Evolutionary conservation across 1,140 invertebrate species (phyloP).

Genomic region (Zaprionus ghesquierei): DNA sequence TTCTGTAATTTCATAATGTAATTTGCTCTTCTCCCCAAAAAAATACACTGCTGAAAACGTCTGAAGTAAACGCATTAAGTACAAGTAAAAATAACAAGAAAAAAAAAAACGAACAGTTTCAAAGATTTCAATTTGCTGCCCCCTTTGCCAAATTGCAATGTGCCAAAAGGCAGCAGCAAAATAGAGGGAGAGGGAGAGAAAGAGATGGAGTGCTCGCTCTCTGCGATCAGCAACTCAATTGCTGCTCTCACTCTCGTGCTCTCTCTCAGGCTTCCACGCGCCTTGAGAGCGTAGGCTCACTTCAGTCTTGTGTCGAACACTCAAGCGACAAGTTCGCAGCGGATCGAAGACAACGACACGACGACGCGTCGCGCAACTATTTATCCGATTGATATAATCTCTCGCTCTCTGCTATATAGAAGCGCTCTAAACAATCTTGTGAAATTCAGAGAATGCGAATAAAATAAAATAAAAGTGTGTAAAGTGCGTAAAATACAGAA

Average conservation of each 20-base stretch:
- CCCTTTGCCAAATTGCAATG: slow-evolving; percentile 22
- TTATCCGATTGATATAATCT: too few species aligned
- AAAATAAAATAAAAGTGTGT: slow-evolving; percentile 37
- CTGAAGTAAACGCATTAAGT: slow-evolving; percentile 5
- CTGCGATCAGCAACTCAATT: neutral
- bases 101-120: neutral
- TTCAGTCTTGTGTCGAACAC: slow-evolving; percentile 76
- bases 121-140: neutral
- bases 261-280: neutral
- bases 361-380: neutral
- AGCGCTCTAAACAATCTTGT: slow-evolving; percentile 52
- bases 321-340: slow-evolving; percentile 51
- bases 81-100: slow-evolving; percentile 11
- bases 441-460: slow-evolving; percentile 60
- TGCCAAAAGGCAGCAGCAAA: slow-evolving; percentile 22
- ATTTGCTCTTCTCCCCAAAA: neutral
- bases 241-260: neutral
- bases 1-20: too few species aligned
- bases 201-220: neutral
- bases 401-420: slow-evolving; percentile 9
- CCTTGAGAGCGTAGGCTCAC: slow-evolving; percentile 14
- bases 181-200: neutral
- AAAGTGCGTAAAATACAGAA: slow-evolving; percentile 47
- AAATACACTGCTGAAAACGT: neutral
- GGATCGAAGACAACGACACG: slow-evolving; percentile 72